These are phyloP conservation scores for Prunella fulvescens DNA, from an alignment of 2,113 vertebrate genomes.

Conservation along the genomic window DNA sequence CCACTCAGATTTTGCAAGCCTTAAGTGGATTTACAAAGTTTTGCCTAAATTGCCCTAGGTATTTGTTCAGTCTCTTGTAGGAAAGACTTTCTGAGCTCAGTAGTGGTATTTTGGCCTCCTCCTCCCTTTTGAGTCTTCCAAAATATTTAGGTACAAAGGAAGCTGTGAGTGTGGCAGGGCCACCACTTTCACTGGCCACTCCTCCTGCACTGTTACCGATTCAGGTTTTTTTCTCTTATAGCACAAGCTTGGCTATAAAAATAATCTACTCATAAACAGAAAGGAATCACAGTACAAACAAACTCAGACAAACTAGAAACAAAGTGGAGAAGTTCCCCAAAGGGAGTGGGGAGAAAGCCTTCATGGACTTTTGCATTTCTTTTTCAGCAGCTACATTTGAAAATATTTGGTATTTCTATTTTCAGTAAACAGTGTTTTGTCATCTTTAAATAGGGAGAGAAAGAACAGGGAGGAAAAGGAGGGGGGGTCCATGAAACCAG, in stretches of 20 bases:
- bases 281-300: slow-evolving; percentile 62
- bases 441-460: slow-evolving; percentile 67
- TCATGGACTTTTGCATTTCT: slow-evolving; percentile 63
- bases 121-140: slow-evolving; percentile 46
- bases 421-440: slow-evolving; percentile 72
- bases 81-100: slow-evolving; percentile 56
- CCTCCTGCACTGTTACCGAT: slow-evolving; percentile 20
- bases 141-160: slow-evolving; percentile 22
- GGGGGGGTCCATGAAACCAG: slow-evolving; percentile 69
- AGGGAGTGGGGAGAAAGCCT: slow-evolving; percentile 46
- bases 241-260: slow-evolving; percentile 50
- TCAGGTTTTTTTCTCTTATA: slow-evolving; percentile 16
- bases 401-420: slow-evolving; percentile 74
- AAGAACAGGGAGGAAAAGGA: slow-evolving; percentile 50
- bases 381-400: slow-evolving; percentile 71
- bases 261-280: slow-evolving; percentile 49
- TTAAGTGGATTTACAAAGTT: slow-evolving; percentile 33
- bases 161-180: background rate
- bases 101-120: slow-evolving; percentile 65
- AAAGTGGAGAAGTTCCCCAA: slow-evolving; percentile 54
- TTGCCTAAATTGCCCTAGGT: slow-evolving; percentile 33
- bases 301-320: slow-evolving; percentile 43
- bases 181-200: background rate
- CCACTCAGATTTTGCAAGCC: slow-evolving; percentile 49
- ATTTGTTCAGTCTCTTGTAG: slow-evolving; percentile 45